Evolutionary conservation across 1,140 invertebrate genomes (phyloP), one percentile per base, ranked within the genome.

Genomic region (Laupala kohalensis): DNA sequence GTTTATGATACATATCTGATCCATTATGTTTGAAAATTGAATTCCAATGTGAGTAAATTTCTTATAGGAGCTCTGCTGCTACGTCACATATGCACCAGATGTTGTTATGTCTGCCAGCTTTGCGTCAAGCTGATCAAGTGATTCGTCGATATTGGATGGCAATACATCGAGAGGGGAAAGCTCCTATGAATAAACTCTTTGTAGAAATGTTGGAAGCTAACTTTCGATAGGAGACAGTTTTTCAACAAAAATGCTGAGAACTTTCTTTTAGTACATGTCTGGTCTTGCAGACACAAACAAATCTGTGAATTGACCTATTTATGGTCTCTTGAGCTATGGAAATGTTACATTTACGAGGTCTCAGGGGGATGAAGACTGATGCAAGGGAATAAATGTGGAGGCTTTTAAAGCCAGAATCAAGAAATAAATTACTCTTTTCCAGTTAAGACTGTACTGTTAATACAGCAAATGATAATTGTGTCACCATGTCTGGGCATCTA

Each of bases 141-240:
- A 88, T 96, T 67, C 86, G 95, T 67, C 88, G 89, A 76, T 97
- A 96, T 81, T 98, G 96, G 96, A 88, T 89, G 4, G 87, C 85
- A 76, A 88, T 97, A 19, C 92, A 95, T 76, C 88, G 90, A 76
- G 93, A 94, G 74, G 90, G 93, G 23, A 90, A 91, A 77, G 92
- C 96, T 69, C 88, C 89, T 68, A 96, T 98, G 93, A 97, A 98
- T 83, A 98, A 98, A 83, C 86, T 98, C 9, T 97, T 98, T 80
- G 86, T 96, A 27, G 96, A 98, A 84, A 98, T 98, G 96, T 84
- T 98, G 69, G 95, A 97, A 80, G 88, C 91, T 4, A 86, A 86
- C 74, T 82, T 86, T 75, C 71, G 71, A 69, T 72, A 72, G 63
- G 27, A 28, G 15, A 68, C 9, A 6, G 15, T n/a, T 24, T 6